Evolutionary conservation across 2,113 vertebrate genomes (phyloP).

Genomic region (Misgurnus anguillicaudatus): DNA sequence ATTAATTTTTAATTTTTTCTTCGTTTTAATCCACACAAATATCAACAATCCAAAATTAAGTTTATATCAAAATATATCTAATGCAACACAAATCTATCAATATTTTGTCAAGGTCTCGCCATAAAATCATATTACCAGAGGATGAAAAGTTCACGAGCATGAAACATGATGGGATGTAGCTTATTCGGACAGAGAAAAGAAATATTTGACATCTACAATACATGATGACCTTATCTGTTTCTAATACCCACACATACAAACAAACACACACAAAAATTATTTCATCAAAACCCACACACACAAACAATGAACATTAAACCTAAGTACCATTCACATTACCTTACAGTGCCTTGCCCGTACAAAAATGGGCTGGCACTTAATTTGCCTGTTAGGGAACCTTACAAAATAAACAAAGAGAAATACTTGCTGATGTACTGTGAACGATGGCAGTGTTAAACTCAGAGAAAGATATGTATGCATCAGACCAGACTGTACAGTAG

Average conservation of each 20-base stretch:
- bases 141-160: conserved; percentile 26
- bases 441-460: conserved; percentile 43
- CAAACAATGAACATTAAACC: conserved; percentile 36
- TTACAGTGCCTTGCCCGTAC: conserved; percentile 9
- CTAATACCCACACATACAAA: conserved; percentile 3
- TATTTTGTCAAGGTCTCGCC: conserved; percentile 13
- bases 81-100: conserved; percentile 46
- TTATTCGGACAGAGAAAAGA: conserved; percentile 23
- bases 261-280: conserved; percentile 6
- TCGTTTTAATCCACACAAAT: conserved; percentile 8
- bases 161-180: conserved; percentile 13
- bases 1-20: not conserved
- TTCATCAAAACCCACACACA: conserved; percentile 17
- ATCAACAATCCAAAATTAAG: conserved; percentile 29
- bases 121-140: conserved; percentile 17
- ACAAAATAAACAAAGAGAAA: conserved; percentile 26
- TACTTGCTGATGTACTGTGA: conserved; percentile 52
- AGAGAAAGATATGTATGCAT: conserved; percentile 45
- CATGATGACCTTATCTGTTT: conserved; percentile 13
- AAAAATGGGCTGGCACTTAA: not conserved
- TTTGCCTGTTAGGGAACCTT: not conserved
- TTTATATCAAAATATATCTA: conserved; percentile 48
- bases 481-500: conserved; percentile 26
- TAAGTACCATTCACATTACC: conserved; percentile 11
- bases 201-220: conserved; percentile 17